Evolutionary conservation across 2,888 invertebrate species (phyloP).

Genomic region (Apoda limacodes): DNA sequence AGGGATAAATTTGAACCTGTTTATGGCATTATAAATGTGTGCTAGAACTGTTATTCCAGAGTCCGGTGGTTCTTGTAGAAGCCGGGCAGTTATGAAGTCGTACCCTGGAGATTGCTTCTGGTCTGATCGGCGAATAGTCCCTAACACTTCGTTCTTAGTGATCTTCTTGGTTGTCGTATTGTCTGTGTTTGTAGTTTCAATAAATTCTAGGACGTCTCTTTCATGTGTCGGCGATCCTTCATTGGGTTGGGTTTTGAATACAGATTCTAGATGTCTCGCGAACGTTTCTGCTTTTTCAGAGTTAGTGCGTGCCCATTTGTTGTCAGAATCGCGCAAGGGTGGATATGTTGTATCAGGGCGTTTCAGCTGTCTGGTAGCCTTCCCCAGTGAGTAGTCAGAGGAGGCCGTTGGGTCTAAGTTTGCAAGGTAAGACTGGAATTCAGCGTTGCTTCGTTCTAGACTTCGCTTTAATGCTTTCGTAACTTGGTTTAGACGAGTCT

Average conservation of each 20-base stretch:
- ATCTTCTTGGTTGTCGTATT: not conserved
- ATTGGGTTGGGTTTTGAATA: constrained; percentile 2
- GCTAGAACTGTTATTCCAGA: constrained; percentile 10
- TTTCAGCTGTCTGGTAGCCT: constrained; percentile 16
- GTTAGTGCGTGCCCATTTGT: constrained; percentile 4
- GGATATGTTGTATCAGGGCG: constrained; percentile 4
- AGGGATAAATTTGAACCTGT: not conserved
- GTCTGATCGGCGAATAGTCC: constrained; percentile 4
- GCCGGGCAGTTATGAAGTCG: constrained; percentile 10
- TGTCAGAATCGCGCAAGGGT: constrained; percentile 9
- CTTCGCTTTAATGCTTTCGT: not conserved
- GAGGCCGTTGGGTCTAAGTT: constrained; percentile 10
- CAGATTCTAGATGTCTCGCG: constrained; percentile 4
- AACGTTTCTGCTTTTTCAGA: constrained; percentile 7
- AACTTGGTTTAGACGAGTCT: not conserved
- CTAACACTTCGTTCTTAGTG: constrained; percentile 3
- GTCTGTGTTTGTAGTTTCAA: no score
- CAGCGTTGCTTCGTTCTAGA: not conserved
- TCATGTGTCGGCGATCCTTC: not conserved
- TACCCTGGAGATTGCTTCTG: constrained; percentile 13
- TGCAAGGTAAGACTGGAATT: constrained; percentile 4
- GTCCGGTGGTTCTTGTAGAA: constrained; percentile 13
- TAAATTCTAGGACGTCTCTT: not conserved
- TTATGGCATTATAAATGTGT: constrained; percentile 13
- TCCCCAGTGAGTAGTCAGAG: constrained; percentile 19